Conservation (phyloP, 2,888 invertebrate genomes). For the Gandaritis pyraliata region DNA sequence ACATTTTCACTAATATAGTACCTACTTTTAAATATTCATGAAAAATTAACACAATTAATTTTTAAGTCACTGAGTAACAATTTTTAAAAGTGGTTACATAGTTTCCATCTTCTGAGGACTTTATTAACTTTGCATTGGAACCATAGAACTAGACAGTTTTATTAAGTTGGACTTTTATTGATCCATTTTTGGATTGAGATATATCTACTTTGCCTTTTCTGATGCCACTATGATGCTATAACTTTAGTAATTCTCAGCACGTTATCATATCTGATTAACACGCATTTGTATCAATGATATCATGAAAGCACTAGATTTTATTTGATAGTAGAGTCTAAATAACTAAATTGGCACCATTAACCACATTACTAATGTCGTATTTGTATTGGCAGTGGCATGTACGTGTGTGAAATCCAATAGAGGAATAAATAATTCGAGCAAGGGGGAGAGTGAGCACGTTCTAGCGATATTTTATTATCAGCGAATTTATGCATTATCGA, state of each 20-base stretch:
- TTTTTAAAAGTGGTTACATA: too few relatives aligned
- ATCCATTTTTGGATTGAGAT: too few relatives aligned
- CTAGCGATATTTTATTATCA: slow-evolving; percentile 46
- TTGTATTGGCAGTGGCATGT: slow-evolving; percentile 30
- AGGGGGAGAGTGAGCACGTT: slow-evolving; percentile 48
- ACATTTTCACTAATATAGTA: neutral
- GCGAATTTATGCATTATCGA: slow-evolving; percentile 47
- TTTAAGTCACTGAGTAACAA: neutral
- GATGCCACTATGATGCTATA: too few relatives aligned
- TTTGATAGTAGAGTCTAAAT: slow-evolving; percentile 17
- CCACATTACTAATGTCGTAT: slow-evolving; percentile 27
- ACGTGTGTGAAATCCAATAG: slow-evolving; percentile 38
- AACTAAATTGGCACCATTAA: slow-evolving; percentile 24
- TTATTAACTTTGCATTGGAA: too few relatives aligned
- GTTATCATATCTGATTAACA: neutral
- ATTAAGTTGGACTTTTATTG: too few relatives aligned
- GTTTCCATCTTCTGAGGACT: too few relatives aligned
- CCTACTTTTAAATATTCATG: neutral
- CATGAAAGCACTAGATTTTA: slow-evolving; percentile 16
- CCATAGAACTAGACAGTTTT: too few relatives aligned
- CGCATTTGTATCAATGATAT: neutral
- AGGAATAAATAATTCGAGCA: slow-evolving; percentile 43
- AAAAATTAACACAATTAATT: neutral
- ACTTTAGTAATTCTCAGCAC: neutral
- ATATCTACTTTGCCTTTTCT: too few relatives aligned